phyloP scores from a whole-genome alignment of 2,113 vertebrate species.

The Cryptomyrus ogoouensis region DNA sequence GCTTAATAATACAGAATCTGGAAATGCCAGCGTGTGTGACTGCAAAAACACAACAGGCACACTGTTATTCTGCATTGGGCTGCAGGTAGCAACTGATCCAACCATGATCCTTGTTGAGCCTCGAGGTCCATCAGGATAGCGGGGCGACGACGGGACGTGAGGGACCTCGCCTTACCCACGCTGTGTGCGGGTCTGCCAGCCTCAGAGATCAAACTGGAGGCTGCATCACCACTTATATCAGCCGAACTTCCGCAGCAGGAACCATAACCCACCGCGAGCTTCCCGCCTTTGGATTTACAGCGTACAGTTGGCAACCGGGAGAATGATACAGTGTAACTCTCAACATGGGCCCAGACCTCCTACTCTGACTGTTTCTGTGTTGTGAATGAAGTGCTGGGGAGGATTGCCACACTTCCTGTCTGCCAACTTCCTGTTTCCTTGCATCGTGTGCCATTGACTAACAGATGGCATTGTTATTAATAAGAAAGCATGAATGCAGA shows the following conservation, averaged over 20 bases:
- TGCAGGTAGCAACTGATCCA: background rate
- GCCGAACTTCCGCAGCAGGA: background rate
- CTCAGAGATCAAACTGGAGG: background rate
- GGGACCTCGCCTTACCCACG: background rate
- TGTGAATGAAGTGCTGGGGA: background rate
- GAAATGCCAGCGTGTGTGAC: background rate
- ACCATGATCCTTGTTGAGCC: background rate
- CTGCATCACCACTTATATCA: background rate
- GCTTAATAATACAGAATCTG: background rate
- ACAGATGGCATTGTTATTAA: conserved; percentile 2
- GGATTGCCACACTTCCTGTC: background rate
- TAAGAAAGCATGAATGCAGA: background rate
- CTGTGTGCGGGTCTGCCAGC: background rate
- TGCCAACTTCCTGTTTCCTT: background rate
- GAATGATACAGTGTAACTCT: background rate
- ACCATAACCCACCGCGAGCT: background rate
- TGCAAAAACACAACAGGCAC: background rate
- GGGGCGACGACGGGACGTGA: background rate
- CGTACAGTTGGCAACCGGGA: background rate
- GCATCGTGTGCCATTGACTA: background rate
- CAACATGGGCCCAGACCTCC: background rate
- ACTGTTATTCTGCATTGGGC: background rate
- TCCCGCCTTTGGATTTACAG: background rate
- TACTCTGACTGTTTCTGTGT: background rate
- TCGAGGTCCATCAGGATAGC: background rate